Evolutionary conservation across 1,140 invertebrate genomes (phyloP).

Genomic region (Drosophila orena): DNA sequence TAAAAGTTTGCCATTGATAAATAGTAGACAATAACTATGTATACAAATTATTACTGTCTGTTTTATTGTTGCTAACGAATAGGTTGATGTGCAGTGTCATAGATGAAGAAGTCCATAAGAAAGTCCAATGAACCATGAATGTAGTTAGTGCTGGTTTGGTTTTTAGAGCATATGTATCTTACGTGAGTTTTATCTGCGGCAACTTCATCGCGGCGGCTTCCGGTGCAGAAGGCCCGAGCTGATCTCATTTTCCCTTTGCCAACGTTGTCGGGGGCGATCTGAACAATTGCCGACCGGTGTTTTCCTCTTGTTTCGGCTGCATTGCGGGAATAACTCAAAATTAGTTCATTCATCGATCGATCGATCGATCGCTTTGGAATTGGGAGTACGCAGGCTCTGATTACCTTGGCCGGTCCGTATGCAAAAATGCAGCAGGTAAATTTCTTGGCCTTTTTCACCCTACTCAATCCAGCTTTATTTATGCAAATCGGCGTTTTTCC

Average conservation of each 20-base stretch:
- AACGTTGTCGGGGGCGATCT: conserved; percentile 61
- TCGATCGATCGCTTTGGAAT: conserved; percentile 63
- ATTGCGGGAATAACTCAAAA: conserved; percentile 74
- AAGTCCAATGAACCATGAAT: background rate
- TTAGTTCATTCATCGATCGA: conserved; percentile 73
- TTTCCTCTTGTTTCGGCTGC: conserved; percentile 19
- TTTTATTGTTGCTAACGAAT: too few relatives aligned
- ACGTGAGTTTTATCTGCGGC: conserved; percentile 40
- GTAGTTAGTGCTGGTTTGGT: conserved; percentile 4
- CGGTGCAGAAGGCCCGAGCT: conserved; percentile 46
- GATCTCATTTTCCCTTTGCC: conserved; percentile 2
- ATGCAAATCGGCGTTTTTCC: background rate
- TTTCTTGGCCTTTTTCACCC: conserved; percentile 18
- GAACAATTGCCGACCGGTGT: conserved; percentile 31
- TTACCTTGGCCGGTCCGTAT: conserved; percentile 48
- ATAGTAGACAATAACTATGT: too few relatives aligned
- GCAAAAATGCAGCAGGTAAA: conserved; percentile 54
- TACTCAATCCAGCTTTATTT: conserved; percentile 3
- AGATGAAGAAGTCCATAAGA: background rate
- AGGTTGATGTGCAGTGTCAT: background rate
- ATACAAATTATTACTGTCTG: too few relatives aligned
- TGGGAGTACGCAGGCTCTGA: conserved; percentile 64
- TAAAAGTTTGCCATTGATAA: too few relatives aligned
- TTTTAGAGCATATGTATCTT: background rate
- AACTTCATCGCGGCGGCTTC: conserved; percentile 55